Percentiles rank a stretch among this genome's conserved stretches.
Evolutionary conservation across 2,888 invertebrate species (phyloP).

Genomic region (Aphodius sticticus): DNA sequence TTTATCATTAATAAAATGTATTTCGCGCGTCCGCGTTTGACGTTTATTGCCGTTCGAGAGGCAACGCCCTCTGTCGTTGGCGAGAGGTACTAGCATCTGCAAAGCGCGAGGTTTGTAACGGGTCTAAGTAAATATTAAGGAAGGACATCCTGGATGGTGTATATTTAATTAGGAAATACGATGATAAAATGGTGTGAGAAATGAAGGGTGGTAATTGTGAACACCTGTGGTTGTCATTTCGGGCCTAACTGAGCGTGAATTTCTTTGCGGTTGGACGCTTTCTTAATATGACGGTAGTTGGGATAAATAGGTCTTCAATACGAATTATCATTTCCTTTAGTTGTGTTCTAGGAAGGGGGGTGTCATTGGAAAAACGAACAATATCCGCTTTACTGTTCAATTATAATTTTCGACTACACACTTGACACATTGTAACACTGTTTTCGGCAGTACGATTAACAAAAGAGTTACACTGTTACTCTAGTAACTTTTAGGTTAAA

Average conservation of each 20-base stretch:
- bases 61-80: neutral
- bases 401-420: no score
- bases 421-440: no score
- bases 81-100: neutral
- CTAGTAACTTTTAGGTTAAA: no score
- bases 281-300: neutral
- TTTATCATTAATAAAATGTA: conserved; percentile 22
- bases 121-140: neutral
- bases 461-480: no score
- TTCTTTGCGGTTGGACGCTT: neutral
- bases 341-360: neutral
- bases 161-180: neutral
- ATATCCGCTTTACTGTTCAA: neutral
- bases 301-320: neutral
- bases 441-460: no score
- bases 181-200: neutral
- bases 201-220: neutral
- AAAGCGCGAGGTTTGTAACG: neutral
- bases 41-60: conserved; percentile 15
- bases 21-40: conserved; percentile 10
- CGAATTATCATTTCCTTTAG: neutral
- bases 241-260: conserved; percentile 4
- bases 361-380: neutral
- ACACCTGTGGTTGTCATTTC: neutral
- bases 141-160: neutral